Percentiles rank a stretch among this genome's conserved stretches.
Evolutionary conservation across 1,140 invertebrate genomes (phyloP).

Genomic region (Scaptomyza pallida): DNA sequence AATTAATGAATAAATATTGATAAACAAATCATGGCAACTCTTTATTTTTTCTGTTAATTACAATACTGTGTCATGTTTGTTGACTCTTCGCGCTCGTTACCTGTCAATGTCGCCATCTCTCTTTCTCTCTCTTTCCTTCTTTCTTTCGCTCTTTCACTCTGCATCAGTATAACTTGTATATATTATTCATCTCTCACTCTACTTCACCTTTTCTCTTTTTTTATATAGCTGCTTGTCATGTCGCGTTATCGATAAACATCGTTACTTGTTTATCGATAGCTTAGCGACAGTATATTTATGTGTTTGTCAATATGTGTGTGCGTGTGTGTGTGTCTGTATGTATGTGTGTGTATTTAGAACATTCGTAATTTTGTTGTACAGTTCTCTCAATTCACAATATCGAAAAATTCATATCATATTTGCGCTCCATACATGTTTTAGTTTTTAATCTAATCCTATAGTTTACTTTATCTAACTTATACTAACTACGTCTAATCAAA

Average conservation of each 20-base stretch:
- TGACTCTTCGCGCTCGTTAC: neutral
- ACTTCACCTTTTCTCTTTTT: slow-evolving; percentile 8
- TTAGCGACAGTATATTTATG: neutral
- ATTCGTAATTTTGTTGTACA: neutral
- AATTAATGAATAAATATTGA: slow-evolving; percentile 46
- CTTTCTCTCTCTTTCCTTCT: slow-evolving; percentile 24
- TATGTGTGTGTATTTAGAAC: slow-evolving; percentile 16
- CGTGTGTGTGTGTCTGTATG: slow-evolving; percentile 6
- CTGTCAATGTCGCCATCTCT: neutral
- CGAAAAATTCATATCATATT: neutral
- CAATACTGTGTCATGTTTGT: slow-evolving; percentile 4
- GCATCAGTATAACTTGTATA: neutral
- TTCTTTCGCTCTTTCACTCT: slow-evolving; percentile 35
- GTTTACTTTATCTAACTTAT: slow-evolving; percentile 9
- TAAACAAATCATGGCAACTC: slow-evolving; percentile 51
- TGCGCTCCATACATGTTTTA: neutral
- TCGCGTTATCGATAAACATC: slow-evolving; percentile 14
- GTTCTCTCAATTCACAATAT: slow-evolving; percentile 2
- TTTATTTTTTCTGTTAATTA: slow-evolving; percentile 5
- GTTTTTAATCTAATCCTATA: slow-evolving; percentile 3
- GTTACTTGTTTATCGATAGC: neutral
- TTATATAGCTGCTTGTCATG: slow-evolving; percentile 31
- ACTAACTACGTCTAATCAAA: slow-evolving; percentile 26
- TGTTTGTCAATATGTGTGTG: slow-evolving; percentile 9
- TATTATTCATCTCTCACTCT: slow-evolving; percentile 6